phyloP scores from a whole-genome alignment of 2,888 invertebrate species.

The Falcaria lacertinaria region DNA sequence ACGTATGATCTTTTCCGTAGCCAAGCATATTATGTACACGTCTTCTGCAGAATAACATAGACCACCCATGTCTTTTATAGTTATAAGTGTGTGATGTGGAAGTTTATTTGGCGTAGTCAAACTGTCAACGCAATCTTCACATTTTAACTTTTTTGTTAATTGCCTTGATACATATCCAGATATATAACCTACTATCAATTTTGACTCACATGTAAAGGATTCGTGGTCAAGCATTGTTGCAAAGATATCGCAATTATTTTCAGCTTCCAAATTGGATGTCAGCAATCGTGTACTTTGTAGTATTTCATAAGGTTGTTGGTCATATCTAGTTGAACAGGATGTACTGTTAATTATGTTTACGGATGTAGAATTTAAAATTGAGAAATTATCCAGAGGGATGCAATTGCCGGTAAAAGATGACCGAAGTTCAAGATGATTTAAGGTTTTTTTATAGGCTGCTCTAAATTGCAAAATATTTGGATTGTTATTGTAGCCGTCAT shows the following conservation, averaged over 20 bases:
- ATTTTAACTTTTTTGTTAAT: too few relatives aligned
- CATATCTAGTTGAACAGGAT: conserved; percentile 3
- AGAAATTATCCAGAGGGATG: conserved; percentile 14
- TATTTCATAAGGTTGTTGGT: conserved; percentile 6
- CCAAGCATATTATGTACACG: too few relatives aligned
- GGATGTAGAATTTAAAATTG: conserved; percentile 5
- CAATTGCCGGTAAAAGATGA: conserved; percentile 12
- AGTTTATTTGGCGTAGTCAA: too few relatives aligned
- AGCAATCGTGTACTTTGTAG: conserved; percentile 3
- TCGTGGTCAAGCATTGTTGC: conserved; percentile 5
- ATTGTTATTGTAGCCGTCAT: conserved; percentile 11
- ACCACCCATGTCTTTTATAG: too few relatives aligned
- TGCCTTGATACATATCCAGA: too few relatives aligned
- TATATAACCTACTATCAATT: not conserved
- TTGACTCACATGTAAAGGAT: not conserved
- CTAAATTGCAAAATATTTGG: conserved; percentile 10
- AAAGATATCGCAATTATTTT: conserved; percentile 12
- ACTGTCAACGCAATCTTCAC: too few relatives aligned
- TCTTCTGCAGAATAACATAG: too few relatives aligned
- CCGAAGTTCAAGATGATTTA: conserved; percentile 10
- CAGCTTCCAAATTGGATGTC: conserved; percentile 8
- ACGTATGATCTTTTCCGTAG: too few relatives aligned
- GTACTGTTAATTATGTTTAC: conserved; percentile 6
- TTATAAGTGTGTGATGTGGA: too few relatives aligned
- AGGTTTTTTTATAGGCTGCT: conserved; percentile 11